Conservation (phyloP, 2,888 invertebrate species). For the Deilephila porcellus region DNA sequence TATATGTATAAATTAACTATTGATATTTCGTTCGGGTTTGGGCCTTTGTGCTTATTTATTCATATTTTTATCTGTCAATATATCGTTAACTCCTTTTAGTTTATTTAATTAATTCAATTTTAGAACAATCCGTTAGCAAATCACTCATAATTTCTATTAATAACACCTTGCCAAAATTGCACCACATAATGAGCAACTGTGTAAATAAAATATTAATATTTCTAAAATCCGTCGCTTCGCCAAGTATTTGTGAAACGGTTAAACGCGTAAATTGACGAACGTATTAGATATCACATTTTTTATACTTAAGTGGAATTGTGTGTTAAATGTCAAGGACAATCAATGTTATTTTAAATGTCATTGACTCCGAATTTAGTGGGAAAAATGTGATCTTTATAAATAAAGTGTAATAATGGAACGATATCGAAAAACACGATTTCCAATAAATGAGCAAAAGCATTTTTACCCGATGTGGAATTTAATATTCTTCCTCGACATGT, state of each 20-base stretch:
- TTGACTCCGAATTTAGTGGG: background rate
- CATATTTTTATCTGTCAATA: too few relatives aligned
- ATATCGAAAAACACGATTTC: background rate
- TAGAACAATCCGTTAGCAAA: too few relatives aligned
- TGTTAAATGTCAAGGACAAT: background rate
- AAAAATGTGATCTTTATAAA: too few relatives aligned
- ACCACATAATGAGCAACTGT: background rate
- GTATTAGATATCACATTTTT: background rate
- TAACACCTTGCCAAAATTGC: background rate
- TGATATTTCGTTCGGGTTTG: too few relatives aligned
- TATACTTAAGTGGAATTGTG: background rate
- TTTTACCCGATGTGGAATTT: background rate
- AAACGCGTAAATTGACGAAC: background rate
- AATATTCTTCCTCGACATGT: too few relatives aligned
- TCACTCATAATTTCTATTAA: too few relatives aligned
- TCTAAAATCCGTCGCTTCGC: background rate
- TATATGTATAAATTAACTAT: too few relatives aligned
- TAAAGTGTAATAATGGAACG: background rate
- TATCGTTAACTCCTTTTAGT: too few relatives aligned
- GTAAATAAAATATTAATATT: background rate
- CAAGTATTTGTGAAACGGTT: background rate
- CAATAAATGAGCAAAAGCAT: background rate
- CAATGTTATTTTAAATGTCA: background rate
- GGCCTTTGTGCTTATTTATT: too few relatives aligned
- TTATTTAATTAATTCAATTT: too few relatives aligned